These are phyloP conservation scores for Ips nitidus DNA, from an alignment of 1,140 invertebrate species.

Conservation along the genomic window DNA sequence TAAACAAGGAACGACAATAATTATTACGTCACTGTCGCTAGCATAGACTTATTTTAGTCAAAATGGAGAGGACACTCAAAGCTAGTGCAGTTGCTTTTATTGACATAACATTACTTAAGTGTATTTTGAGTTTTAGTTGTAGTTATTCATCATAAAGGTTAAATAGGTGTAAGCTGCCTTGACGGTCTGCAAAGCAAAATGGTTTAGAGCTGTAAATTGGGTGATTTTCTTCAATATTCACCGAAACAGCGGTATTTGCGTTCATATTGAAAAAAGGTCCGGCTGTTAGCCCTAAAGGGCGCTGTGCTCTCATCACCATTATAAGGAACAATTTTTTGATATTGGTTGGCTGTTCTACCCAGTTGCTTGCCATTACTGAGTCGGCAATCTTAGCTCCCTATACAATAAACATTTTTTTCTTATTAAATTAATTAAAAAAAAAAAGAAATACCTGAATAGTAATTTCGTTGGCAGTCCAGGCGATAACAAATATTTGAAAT, in stretches of 20 bases:
- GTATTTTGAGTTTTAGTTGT: no score
- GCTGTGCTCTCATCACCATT: constrained; percentile 21
- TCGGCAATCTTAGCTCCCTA: constrained; percentile 2
- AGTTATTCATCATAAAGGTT: constrained; percentile 23
- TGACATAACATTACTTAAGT: no score
- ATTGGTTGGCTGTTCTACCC: not conserved
- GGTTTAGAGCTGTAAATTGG: not conserved
- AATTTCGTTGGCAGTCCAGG: constrained; percentile 27
- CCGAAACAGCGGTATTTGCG: constrained; percentile 13
- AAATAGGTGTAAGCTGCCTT: constrained; percentile 23
- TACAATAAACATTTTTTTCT: constrained; percentile 7
- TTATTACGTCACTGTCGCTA: no score
- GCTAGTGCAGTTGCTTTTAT: no score
- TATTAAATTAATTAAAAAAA: not conserved
- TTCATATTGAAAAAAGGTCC: constrained; percentile 26
- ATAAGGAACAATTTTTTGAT: constrained; percentile 2
- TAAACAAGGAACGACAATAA: no score
- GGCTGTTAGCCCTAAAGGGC: constrained; percentile 10
- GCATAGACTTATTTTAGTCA: no score
- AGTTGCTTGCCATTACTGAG: constrained; percentile 12
- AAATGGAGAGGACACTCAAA: no score
- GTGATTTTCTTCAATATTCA: not conserved
- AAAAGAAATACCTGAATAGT: not conserved
- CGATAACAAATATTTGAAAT: constrained; percentile 18
- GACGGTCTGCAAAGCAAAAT: constrained; percentile 11